phyloP scores from a whole-genome alignment of 2,888 invertebrate genomes.

The Petrophora chlorosata region DNA sequence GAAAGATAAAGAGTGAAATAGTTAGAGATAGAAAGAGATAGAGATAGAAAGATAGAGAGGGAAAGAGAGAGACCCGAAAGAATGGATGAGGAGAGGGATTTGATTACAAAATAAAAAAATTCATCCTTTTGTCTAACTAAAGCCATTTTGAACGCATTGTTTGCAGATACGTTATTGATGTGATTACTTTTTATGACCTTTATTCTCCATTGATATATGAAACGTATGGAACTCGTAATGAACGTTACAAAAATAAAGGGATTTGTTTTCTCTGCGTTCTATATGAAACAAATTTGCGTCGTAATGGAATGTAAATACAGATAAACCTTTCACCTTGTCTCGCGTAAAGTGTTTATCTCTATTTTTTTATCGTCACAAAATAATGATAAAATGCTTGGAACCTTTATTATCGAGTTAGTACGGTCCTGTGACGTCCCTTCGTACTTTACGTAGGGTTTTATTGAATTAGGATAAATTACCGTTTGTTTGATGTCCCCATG shows the following conservation, averaged over 20 bases:
- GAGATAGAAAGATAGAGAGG: no score
- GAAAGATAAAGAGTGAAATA: no score
- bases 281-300: constrained; percentile 11
- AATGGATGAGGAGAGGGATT: no score
- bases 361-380: constrained; percentile 46
- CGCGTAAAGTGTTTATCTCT: constrained; percentile 34
- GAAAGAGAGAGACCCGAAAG: no score
- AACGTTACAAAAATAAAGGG: neutral
- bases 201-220: neutral
- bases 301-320: constrained; percentile 27
- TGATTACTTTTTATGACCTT: no score
- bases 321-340: constrained; percentile 32
- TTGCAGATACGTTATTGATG: no score
- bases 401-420: constrained; percentile 66
- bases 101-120: no score
- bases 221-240: no score
- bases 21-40: no score
- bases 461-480: constrained; percentile 70
- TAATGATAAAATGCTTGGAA: constrained; percentile 55
- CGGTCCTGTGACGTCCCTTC: constrained; percentile 45
- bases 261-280: neutral
- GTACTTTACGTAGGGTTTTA: constrained; percentile 51
- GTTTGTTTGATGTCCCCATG: constrained; percentile 60
- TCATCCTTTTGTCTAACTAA: no score
- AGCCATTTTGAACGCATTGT: no score